Base-by-base conservation (phyloP, 2,113 vertebrate genomes). In the Poicephalus gulielmi region DNA sequence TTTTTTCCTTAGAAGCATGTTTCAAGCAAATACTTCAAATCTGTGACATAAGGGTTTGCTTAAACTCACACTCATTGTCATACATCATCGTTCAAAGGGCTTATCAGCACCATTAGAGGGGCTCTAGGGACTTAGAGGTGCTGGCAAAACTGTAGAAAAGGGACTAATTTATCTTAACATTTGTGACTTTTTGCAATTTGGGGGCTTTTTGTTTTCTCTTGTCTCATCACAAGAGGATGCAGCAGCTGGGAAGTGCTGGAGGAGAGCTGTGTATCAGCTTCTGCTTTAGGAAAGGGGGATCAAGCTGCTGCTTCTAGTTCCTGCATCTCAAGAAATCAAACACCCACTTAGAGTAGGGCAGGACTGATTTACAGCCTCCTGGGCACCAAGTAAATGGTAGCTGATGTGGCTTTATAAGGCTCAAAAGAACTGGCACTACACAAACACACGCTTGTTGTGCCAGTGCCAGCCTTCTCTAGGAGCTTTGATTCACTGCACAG, bases 201-300 rank as follows among this genome's bases (percentile, higher is more conserved):
- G 55, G 25, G 28, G 49, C 13, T 80, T 93, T 82, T 57, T 44
- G 11, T 50, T 86, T 44, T 92, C 33, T 81, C 94, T 95, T 95
- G 68, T 89, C 76, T 86, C 83, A 55, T 88, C 77, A 13, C 68
- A 28, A 67, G 78, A 44, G 96, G 97, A 96, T 97, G 89, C 96
- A 86, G 93, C 97, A 97, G 92, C 84, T 95, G 74, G 88, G 88
- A 96, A 85, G 94, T 96, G 33, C 85, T 98, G 71, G 96, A 97
- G 79, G 97, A 97, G 89, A 98, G 92, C 73, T 79, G 44, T 3
- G 53, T 71, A 35, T 85, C 97, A 46, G 90, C 93, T 80, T 87
- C 95, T 89, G 96, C n/a, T 20, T n/a, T 87, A 13, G 88, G 74
- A 19, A 90, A 86, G 39, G 57, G 75, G 88, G 95, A 97, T 49